Conservation (phyloP, 2,888 invertebrate genomes). For the Dione vanillae region DNA sequence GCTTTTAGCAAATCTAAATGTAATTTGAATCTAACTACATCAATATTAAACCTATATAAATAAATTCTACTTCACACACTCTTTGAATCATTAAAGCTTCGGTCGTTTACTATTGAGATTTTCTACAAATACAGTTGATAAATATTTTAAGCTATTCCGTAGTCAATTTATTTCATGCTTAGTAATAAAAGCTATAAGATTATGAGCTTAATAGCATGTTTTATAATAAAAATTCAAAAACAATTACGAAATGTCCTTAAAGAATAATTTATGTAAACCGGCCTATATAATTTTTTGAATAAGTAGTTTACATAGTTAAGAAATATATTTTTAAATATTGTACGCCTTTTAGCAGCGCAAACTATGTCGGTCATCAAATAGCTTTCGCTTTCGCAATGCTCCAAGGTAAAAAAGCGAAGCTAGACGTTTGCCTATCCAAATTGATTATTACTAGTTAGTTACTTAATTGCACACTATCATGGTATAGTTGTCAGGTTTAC, state of each 20-base stretch:
- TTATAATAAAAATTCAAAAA: no score
- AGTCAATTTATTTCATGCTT: no score
- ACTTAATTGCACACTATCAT: neutral
- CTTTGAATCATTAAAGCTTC: no score
- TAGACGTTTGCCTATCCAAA: neutral
- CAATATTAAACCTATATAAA: no score
- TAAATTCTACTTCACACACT: no score
- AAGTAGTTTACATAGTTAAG: constrained; percentile 15
- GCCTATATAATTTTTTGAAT: neutral
- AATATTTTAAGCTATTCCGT: no score
- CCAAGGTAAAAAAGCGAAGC: constrained; percentile 29
- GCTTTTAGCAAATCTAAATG: no score
- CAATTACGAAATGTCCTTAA: neutral
- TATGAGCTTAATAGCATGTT: no score
- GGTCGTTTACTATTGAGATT: no score
- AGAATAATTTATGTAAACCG: neutral
- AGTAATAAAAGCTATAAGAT: no score
- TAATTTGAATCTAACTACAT: no score
- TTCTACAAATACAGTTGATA: no score
- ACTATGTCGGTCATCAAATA: constrained; percentile 22
- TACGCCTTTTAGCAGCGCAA: constrained; percentile 32
- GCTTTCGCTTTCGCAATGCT: constrained; percentile 31
- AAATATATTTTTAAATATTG: constrained; percentile 21
- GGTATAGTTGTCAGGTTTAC: neutral
- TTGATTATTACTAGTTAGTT: constrained; percentile 4